Base-by-base conservation (phyloP, 2,888 invertebrate genomes). In the Cerastoderma edule region DNA sequence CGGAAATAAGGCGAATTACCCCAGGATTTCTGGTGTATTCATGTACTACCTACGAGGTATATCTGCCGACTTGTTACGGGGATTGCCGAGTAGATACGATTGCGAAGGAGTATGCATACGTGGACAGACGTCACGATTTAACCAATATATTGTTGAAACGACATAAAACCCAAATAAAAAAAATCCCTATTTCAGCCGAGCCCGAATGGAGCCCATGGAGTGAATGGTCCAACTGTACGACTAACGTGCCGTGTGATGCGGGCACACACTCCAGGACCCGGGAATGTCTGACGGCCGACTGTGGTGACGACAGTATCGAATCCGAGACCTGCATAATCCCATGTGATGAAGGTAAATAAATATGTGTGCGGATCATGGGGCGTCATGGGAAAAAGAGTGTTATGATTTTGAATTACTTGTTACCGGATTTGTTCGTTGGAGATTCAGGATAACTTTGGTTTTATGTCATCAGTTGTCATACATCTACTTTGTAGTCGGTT, bases 161-260 rank as follows among this genome's bases (percentile, higher is more conserved):
- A 39, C n/a, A n/a, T n/a, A n/a, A n/a, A n/a, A n/a, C n/a, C n/a
- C n/a, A n/a, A n/a, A n/a, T n/a, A n/a, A n/a, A 24, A n/a, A 56
- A 0, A 19, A 35, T 33, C 22, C n/a, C n/a, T n/a, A 19, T 67
- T 67, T 2, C 33, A 71, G 71, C 54, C 6, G 19, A 22, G 10
- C 57, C 56, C 8, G 50, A 44, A 50, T 75, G 75, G 75, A 53
- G 60, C 44, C 28, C 75, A 27, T 75, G 75, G 75, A 44, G 44
- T 6, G 70, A 70, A 60, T 73, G 73, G 73, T 53, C 73, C 6
- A 39, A 66, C 53, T 75, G 75, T 44, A 48, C 75, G 19, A 67
- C 57, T n/a, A 67, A 24, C 5, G 46, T 50, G 24, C 60, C 70
- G 24, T 75, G 75, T 53, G 46, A 54, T 30, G 57, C 54, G 0